A percentile compares a stretch with the other conserved stretches of the same genome.
phyloP scores from a whole-genome alignment of 1,140 invertebrate genomes.

The Trypoxylus dichotomus region DNA sequence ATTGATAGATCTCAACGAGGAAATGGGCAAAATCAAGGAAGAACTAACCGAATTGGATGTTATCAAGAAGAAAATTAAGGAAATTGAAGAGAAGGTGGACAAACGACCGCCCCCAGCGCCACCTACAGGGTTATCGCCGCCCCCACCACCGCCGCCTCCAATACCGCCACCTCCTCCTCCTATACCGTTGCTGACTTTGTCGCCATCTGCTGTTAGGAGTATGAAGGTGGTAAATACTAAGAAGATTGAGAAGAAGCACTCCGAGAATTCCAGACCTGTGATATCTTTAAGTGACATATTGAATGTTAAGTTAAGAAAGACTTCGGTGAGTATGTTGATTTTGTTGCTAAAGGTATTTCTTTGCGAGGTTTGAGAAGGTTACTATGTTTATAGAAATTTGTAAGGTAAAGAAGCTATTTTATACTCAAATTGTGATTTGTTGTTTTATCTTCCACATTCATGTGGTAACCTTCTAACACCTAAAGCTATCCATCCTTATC shows the following conservation, averaged over 20 bases:
- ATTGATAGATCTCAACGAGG: neutral
- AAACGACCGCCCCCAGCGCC: neutral
- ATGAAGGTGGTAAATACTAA: conserved; percentile 27
- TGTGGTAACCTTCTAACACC: too few relatives aligned
- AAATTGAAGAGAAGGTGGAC: conserved; percentile 5
- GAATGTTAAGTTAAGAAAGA: conserved; percentile 33
- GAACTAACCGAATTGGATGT: neutral
- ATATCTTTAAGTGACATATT: conserved; percentile 32
- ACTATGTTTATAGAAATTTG: neutral
- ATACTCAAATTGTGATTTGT: too few relatives aligned
- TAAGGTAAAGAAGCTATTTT: too few relatives aligned
- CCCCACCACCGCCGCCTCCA: neutral
- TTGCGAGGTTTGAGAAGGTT: neutral
- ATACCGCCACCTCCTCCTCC: conserved; percentile 27
- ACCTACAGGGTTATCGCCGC: neutral
- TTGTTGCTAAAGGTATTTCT: neutral
- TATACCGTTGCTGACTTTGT: neutral
- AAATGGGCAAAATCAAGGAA: neutral
- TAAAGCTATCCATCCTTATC: too few relatives aligned
- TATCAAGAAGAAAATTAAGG: conserved; percentile 14
- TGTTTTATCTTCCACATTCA: too few relatives aligned
- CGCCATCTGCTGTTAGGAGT: conserved; percentile 12
- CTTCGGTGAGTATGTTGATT: neutral
- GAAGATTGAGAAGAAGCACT: conserved; percentile 17
- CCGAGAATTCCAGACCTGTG: conserved; percentile 27